A percentile compares a stretch with the other conserved stretches of the same genome.
Evolutionary conservation across 2,113 vertebrate species (phyloP).

Genomic region (Emydura subglobosa): DNA sequence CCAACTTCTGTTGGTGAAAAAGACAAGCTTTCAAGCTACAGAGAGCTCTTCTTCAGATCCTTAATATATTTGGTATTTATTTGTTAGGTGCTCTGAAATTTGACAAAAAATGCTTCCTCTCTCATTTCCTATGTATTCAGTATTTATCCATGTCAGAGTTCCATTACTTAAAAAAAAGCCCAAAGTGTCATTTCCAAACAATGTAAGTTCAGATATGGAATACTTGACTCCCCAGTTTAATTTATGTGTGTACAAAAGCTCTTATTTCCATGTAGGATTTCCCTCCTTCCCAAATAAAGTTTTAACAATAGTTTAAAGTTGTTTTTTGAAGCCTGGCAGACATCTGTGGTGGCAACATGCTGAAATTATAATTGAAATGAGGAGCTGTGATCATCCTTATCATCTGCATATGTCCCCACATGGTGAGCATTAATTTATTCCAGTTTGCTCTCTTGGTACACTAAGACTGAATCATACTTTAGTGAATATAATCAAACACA

Average conservation of each 20-base stretch:
- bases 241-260: background rate
- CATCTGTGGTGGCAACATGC: constrained; percentile 32
- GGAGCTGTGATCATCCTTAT: constrained; percentile 48
- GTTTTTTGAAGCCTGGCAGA: constrained; percentile 30
- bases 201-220: background rate
- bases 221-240: background rate
- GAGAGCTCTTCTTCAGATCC: background rate
- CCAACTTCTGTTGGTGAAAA: background rate
- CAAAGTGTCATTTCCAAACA: background rate
- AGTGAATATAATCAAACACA: constrained; percentile 56
- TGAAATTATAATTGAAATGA: constrained; percentile 53
- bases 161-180: background rate
- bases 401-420: constrained; percentile 40
- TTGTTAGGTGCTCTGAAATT: background rate
- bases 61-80: background rate
- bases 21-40: background rate
- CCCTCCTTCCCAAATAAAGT: background rate
- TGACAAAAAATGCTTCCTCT: background rate
- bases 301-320: constrained; percentile 1
- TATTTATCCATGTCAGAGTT: background rate
- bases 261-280: background rate
- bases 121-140: background rate
- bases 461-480: constrained; percentile 46
- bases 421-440: constrained; percentile 49
- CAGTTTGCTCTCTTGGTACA: constrained; percentile 22